Base-by-base conservation (phyloP, 2,113 vertebrate genomes). In the Psophia crepitans region DNA sequence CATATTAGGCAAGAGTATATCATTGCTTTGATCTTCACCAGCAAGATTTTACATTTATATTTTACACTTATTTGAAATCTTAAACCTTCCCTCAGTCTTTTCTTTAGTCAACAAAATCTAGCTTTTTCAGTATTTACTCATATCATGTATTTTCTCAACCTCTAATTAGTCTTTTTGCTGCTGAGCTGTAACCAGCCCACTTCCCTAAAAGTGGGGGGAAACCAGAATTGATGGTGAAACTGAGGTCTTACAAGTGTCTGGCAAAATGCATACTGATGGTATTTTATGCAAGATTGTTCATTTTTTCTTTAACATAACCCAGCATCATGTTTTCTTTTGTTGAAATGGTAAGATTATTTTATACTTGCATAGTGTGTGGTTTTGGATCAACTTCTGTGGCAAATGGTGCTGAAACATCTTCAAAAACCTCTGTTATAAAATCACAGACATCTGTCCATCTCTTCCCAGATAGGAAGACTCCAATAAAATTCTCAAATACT, bases 311-410 rank as follows among this genome's bases (percentile, higher is more conserved):
- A 48, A 53, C 5, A 14, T 14, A 71, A 2, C 16, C 11, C 32
- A 80, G 6, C 1, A 23, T 27, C 17, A 75, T 21, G 0, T 19
- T 76, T 71, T 24, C 6, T 43, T 56, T 8, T 44, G 14, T 57
- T 65, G 27, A 78, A 87, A 84, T 30, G 2, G 9, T 8, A 91
- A 65, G 27, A 51, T n/a, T 41, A 39, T 4, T 43, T 4, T 39
- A 4, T 43, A 61, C 12, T 81, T 84, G 5, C 10, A 9, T 22
- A 64, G 6, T 4, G 2, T 23, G 41, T 9, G 19, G 20, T 16
- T 89, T 73, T 37, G 11, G 54, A 61, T 5, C 8, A 46, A 51
- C 37, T 61, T 53, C 30, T 0, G 0, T 14, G 14, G 3, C 37
- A 91, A 78, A 57, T 12, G 58, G 14, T 37, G 9, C 1, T 5